Evolutionary conservation across 2,113 vertebrate genomes (phyloP).

Genomic region (Myotis brandtii): DNA sequence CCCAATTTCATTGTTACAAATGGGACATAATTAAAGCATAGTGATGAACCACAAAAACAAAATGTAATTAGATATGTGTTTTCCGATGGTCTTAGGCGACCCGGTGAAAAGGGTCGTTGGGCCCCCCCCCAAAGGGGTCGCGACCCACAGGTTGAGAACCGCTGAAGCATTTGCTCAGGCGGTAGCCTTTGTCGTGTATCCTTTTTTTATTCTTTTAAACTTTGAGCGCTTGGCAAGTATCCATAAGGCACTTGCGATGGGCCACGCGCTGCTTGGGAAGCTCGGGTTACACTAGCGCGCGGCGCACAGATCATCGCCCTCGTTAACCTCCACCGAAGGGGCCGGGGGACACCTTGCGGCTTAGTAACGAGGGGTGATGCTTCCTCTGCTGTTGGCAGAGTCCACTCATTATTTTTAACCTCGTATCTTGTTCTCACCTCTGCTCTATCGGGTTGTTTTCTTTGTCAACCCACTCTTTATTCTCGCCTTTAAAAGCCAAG

Average conservation of each 20-base stretch:
- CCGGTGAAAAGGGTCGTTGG: too few species aligned
- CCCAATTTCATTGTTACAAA: too few species aligned
- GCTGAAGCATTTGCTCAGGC: not conserved
- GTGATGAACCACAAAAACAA: too few species aligned
- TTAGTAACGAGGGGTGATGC: not conserved
- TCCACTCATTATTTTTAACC: not conserved
- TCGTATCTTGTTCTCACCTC: not conserved
- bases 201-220: not conserved
- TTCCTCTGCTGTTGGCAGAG: not conserved
- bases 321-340: not conserved
- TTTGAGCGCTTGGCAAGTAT: not conserved
- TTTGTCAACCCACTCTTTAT: not conserved
- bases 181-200: not conserved
- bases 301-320: conserved; percentile 15
- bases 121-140: too few species aligned
- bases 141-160: too few species aligned
- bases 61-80: too few species aligned
- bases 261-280: not conserved
- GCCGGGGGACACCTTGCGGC: not conserved
- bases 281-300: not conserved
- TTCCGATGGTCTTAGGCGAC: too few species aligned
- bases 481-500: not conserved
- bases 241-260: not conserved
- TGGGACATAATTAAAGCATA: too few species aligned
- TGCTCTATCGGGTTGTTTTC: not conserved